Base-by-base conservation (phyloP, 2,797 vertebrate genomes). In the Platyrinchus mystaceus region DNA sequence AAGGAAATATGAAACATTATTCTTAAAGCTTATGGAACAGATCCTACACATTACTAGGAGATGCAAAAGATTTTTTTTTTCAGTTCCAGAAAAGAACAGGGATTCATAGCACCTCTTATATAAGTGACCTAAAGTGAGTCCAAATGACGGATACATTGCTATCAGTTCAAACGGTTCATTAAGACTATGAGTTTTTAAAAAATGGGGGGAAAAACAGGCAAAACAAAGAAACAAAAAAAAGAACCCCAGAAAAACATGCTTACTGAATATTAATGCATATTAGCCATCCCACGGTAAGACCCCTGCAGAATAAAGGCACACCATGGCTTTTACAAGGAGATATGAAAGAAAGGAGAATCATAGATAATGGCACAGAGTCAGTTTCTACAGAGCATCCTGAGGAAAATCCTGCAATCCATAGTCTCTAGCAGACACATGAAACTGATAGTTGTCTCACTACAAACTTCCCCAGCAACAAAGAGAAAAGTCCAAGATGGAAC, bases 1-100 rank as follows among this genome's bases (percentile, higher is more conserved):
- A 96, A 97, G 82, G 66, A 64, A 90, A 77, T 81, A 86, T 59
- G 89, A 97, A 93, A 34, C 77, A 22, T 78, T 93, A 75, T 28
- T 77, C 22, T 43, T 82, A 68, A 82, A 70, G 13, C 24, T 91
- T 27, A 16, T 58, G 18, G 84, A 94, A 96, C 87, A 97, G 71
- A 93, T 39, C 68, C 81, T 88, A 73, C 67, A 95, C 44, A 78
- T 14, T 84, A 56, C 91, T 85, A 78, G 68, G 49, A 90, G 76
- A 47, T 89, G 44, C 86, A 15, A 58, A 58, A 93, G 88, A 23
- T 8, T 68, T 32, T 76, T 43, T 28, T 78, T 92, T 52, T 56
- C 34, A 86, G 66, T 93, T 95, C n/a, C 76, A 66, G 43, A 62
- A 68, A 81, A 96, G 64, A 96, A 94, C 28, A 95, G 70, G 50